Conservation (phyloP, 2,797 vertebrate species). For the Limosa lapponica region DNA sequence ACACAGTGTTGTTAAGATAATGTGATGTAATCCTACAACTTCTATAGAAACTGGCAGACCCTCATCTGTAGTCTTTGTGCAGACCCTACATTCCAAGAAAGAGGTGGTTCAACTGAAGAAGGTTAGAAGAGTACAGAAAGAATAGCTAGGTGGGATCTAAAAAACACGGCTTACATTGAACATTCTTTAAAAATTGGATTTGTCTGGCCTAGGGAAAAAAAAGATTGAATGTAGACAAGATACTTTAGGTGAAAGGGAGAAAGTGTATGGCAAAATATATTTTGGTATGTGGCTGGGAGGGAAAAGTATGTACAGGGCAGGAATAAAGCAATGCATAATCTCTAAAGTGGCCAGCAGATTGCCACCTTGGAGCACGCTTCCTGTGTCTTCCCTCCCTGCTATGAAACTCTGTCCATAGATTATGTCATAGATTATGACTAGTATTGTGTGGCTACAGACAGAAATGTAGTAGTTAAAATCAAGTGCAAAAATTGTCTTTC, state of each 20-base stretch:
- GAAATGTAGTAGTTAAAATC: background rate
- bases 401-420: background rate
- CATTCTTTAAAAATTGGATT: background rate
- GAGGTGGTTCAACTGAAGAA: background rate
- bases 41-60: background rate
- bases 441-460: background rate
- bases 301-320: background rate
- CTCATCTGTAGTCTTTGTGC: background rate
- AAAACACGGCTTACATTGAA: background rate
- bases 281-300: background rate
- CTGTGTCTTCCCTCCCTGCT: background rate
- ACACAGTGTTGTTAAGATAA: background rate
- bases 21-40: constrained; percentile 12
- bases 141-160: background rate
- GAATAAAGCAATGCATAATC: background rate
- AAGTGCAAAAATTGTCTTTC: background rate
- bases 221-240: background rate
- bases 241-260: background rate
- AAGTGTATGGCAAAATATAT: background rate
- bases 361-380: background rate
- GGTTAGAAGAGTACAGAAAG: background rate
- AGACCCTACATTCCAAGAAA: background rate
- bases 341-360: background rate
- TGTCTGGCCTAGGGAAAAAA: background rate
- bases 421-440: background rate